Conservation (phyloP, 2,797 vertebrate species). For the Rhabdophis nuchalis region DNA sequence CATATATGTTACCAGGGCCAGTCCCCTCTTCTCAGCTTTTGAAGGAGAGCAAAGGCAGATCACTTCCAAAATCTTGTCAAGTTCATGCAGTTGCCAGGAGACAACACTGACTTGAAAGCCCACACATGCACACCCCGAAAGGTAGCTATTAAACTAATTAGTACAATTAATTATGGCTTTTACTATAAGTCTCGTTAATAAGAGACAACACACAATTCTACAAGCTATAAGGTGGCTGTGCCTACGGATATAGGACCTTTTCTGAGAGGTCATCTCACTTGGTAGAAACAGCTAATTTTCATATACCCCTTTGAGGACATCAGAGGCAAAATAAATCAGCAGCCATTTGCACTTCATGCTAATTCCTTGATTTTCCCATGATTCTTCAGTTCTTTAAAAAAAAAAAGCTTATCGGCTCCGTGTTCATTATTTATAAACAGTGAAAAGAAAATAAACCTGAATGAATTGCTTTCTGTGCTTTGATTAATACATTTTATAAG, state of each 20-base stretch:
- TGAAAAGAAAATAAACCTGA: background rate
- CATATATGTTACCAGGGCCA: background rate
- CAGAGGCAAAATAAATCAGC: background rate
- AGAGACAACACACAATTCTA: background rate
- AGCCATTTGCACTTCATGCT: background rate
- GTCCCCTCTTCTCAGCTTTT: background rate
- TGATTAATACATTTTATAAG: background rate
- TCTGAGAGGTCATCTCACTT: background rate
- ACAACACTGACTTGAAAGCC: background rate
- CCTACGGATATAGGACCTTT: background rate
- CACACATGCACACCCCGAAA: background rate
- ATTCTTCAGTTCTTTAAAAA: background rate
- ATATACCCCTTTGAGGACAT: background rate
- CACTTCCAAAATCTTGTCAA: background rate
- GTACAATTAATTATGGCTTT: background rate
- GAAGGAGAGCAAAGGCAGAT: background rate
- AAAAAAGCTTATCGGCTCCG: background rate
- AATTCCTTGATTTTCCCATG: background rate
- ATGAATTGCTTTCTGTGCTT: background rate
- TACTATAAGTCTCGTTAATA: background rate
- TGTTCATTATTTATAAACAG: background rate
- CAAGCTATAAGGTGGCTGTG: background rate
- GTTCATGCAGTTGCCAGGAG: background rate
- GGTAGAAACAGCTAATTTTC: background rate
- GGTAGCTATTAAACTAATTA: background rate